A percentile compares a stretch with the other conserved stretches of the same genome.
Conservation (phyloP, 2,888 invertebrate genomes). For the Euzetes globulus region DNA sequence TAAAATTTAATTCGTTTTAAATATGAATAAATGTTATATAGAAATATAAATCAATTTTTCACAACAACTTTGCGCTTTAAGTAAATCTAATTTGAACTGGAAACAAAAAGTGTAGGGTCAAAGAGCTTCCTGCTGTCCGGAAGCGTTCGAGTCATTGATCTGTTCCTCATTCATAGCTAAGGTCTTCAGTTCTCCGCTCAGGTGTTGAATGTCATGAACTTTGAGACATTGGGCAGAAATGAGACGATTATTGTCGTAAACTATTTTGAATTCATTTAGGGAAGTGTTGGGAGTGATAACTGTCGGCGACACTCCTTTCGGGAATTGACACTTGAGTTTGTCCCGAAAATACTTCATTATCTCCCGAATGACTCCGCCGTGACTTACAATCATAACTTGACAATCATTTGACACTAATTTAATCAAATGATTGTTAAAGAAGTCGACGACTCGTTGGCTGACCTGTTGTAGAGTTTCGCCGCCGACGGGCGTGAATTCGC, state of each 20-base stretch:
- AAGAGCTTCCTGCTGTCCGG: neutral
- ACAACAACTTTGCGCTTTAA: no score
- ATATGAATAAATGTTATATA: no score
- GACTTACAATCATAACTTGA: constrained; percentile 34
- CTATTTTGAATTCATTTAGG: constrained; percentile 28
- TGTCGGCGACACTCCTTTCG: neutral
- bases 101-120: neutral
- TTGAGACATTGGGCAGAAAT: constrained; percentile 28
- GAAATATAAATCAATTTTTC: no score
- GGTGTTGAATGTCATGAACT: constrained; percentile 32
- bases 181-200: constrained; percentile 13
- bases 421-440: constrained; percentile 24
- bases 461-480: constrained; percentile 34
- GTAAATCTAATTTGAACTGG: no score
- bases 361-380: constrained; percentile 37
- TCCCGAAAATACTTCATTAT: constrained; percentile 29
- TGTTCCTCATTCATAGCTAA: constrained; percentile 32
- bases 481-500: constrained; percentile 32
- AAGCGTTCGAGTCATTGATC: constrained; percentile 13
- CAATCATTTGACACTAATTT: neutral
- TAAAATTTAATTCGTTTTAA: no score
- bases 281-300: constrained; percentile 35
- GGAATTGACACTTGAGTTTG: constrained; percentile 3
- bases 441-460: constrained; percentile 23
- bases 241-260: neutral